phyloP scores from a whole-genome alignment of 2,113 vertebrate genomes.

The Galbula dea region DNA sequence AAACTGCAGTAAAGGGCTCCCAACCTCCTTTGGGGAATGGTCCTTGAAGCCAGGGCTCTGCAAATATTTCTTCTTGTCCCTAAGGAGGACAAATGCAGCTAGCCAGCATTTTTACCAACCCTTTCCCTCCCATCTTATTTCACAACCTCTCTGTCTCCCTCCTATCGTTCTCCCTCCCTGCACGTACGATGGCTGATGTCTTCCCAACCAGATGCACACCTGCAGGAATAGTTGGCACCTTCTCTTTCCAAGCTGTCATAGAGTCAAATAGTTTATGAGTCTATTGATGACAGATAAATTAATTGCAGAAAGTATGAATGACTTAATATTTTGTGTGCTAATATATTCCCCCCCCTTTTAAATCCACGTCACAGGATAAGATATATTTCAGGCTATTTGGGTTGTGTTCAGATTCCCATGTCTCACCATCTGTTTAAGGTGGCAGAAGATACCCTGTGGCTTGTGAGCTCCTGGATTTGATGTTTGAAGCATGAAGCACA shows the following conservation, averaged over 20 bases:
- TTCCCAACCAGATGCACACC: conserved; percentile 74
- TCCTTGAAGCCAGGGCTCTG: background rate
- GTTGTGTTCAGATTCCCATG: conserved; percentile 16
- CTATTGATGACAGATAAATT: conserved; percentile 80
- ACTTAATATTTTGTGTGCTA: conserved; percentile 79
- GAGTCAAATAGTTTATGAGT: conserved; percentile 71
- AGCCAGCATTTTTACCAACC: conserved; percentile 54
- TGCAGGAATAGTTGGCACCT: conserved; percentile 73
- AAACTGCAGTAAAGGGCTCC: background rate
- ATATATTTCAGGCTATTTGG: conserved; percentile 60
- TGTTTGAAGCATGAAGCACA: background rate
- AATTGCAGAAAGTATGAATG: conserved; percentile 75
- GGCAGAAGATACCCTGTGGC: background rate
- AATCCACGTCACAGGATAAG: conserved; percentile 45
- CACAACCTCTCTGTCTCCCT: conserved; percentile 60
- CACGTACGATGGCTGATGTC: conserved; percentile 65
- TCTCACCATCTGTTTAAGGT: background rate
- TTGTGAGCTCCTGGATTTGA: background rate
- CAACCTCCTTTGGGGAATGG: background rate
- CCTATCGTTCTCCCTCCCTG: conserved; percentile 51
- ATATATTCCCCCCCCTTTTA: conserved; percentile 45
- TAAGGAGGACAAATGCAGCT: background rate
- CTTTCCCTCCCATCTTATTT: conserved; percentile 65
- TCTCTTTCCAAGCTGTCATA: conserved; percentile 70
- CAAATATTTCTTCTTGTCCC: background rate